Evolutionary conservation across 2,113 vertebrate species (phyloP).

Genomic region (Ptilonorhynchus violaceus): DNA sequence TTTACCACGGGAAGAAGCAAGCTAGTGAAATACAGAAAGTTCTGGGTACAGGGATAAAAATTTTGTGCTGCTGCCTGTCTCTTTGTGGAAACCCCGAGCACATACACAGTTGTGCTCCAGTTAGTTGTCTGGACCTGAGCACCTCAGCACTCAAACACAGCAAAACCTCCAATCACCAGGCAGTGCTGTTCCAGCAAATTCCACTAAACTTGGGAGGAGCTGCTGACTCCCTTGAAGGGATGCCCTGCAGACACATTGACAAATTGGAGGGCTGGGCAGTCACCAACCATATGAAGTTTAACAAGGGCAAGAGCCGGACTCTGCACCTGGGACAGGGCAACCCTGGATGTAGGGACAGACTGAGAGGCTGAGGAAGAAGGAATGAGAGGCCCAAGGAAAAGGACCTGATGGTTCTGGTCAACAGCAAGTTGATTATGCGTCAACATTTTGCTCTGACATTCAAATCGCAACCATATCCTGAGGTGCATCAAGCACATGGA

Average conservation of each 20-base stretch:
- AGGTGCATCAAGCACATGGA: not conserved
- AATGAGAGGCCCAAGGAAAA: not conserved
- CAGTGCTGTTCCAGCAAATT: not conserved
- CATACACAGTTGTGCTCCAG: accelerated
- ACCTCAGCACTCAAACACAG: not conserved
- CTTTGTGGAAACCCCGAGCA: not conserved
- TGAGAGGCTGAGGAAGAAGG: not conserved
- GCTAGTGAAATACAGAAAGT: not conserved
- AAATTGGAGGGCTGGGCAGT: not conserved
- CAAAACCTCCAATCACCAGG: not conserved
- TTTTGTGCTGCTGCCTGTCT: not conserved
- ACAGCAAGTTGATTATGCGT: not conserved
- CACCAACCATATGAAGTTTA: not conserved
- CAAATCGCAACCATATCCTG: not conserved
- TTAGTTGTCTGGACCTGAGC: not conserved
- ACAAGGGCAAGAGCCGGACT: not conserved
- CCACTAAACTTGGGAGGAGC: not conserved
- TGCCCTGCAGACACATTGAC: not conserved
- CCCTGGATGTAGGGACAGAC: not conserved
- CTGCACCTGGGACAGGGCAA: not conserved
- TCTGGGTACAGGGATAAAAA: not conserved
- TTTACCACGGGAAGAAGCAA: not conserved
- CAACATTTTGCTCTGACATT: not conserved
- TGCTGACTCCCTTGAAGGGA: not conserved
- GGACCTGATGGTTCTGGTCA: not conserved